These are phyloP conservation scores for Quiscalus mexicanus DNA, from an alignment of 2,113 vertebrate species.

Conservation along the genomic window DNA sequence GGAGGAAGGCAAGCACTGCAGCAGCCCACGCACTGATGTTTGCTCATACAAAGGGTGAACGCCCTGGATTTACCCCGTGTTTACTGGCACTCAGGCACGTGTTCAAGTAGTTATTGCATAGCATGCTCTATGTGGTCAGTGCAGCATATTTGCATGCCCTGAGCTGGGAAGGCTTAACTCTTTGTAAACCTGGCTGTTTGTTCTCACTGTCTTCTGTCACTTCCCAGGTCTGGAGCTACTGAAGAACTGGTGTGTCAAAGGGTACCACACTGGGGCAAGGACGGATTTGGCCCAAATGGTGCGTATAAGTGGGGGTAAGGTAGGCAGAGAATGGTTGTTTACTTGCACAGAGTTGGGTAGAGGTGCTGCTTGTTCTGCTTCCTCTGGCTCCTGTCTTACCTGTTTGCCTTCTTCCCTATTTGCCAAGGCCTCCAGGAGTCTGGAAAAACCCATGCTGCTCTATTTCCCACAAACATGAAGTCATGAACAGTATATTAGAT, in stretches of 20 bases:
- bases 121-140: neutral
- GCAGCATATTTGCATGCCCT: neutral
- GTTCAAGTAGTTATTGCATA: neutral
- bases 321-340: neutral
- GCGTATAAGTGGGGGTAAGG: constrained; percentile 6
- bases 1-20: neutral
- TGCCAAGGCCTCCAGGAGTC: neutral
- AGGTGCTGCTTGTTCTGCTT: neutral
- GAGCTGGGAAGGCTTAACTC: neutral
- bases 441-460: neutral
- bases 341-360: neutral
- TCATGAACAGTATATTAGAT: neutral
- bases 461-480: neutral
- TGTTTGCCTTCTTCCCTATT: neutral
- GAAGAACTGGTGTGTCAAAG: constrained; percentile 78
- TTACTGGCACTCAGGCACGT: neutral
- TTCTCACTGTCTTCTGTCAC: neutral
- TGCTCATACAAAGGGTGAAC: constrained; percentile 32
- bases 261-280: constrained; percentile 69
- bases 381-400: neutral
- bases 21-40: neutral
- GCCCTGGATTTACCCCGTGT: constrained; percentile 39
- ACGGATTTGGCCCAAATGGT: constrained; percentile 69
- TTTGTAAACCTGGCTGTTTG: neutral
- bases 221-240: constrained; percentile 78